These are phyloP conservation scores for Ptychochromis oligacanthus DNA, from an alignment of 2,113 vertebrate species.

Conservation along the genomic window DNA sequence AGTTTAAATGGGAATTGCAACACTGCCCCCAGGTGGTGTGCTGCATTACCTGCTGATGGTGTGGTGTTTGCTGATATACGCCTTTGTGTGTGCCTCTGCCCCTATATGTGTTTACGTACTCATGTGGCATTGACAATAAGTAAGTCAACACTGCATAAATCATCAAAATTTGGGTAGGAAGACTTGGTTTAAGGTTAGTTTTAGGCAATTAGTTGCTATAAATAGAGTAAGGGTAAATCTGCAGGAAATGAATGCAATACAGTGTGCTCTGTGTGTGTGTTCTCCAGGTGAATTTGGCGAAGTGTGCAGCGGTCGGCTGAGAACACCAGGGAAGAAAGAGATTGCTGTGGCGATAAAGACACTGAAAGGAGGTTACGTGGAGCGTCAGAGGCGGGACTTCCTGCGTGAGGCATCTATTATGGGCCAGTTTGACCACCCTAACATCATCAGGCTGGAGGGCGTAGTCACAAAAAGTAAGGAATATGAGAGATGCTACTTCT, in stretches of 20 bases:
- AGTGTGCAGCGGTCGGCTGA: conserved; percentile 93
- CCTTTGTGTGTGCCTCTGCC: conserved; percentile 2
- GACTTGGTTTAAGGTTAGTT: background rate
- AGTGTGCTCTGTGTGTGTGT: background rate
- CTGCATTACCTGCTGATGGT: background rate
- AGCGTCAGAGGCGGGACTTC: conserved; percentile 93
- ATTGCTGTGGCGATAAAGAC: conserved; percentile 97
- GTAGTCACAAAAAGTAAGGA: conserved; percentile 96
- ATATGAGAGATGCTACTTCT: background rate
- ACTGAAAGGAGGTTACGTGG: conserved; percentile 91
- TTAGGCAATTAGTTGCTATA: background rate
- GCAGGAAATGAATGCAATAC: background rate
- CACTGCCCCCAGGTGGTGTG: conserved; percentile 73
- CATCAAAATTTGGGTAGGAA: background rate
- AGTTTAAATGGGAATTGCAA: conserved; percentile 58
- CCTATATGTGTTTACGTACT: background rate
- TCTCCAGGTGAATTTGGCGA: conserved; percentile 93
- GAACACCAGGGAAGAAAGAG: conserved; percentile 93
- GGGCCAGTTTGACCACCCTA: conserved; percentile 96
- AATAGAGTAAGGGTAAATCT: background rate
- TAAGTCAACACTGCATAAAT: background rate
- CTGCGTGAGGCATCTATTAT: conserved; percentile 95
- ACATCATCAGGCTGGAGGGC: conserved; percentile 93
- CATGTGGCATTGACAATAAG: background rate
- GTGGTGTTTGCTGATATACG: background rate